Conservation (phyloP, 2,113 vertebrate species). For the Thymallus thymallus region DNA sequence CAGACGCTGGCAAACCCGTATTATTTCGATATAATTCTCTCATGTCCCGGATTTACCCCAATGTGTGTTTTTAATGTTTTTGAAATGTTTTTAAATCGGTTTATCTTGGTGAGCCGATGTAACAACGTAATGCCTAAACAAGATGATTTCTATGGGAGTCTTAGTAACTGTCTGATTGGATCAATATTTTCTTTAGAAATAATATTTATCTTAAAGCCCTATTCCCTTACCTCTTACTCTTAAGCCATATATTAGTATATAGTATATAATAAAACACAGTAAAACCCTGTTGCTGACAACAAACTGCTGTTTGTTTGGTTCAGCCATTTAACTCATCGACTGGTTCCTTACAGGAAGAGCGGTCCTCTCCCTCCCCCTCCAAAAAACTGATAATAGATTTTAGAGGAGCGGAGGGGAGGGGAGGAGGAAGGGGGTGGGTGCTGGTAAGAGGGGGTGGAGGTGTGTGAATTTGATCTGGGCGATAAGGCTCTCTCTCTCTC, state of each 20-base stretch:
- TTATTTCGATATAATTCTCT: not conserved
- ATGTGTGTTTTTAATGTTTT: not conserved
- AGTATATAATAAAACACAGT: not conserved
- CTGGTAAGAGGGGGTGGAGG: not conserved
- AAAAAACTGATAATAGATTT: not conserved
- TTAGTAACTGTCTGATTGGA: not conserved
- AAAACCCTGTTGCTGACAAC: not conserved
- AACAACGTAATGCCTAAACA: not conserved
- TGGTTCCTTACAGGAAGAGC: too few species aligned
- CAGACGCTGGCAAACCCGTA: not conserved
- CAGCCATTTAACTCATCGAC: too few species aligned
- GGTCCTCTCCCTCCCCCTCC: not conserved
- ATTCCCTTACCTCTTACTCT: not conserved
- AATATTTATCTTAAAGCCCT: not conserved
- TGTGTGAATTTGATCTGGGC: slow-evolving; percentile 30
- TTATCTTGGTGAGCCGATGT: not conserved
- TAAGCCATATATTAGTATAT: too few species aligned
- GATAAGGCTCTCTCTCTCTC: slow-evolving; percentile 12
- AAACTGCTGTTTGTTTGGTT: too few species aligned
- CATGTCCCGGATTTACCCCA: not conserved
- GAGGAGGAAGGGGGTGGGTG: not conserved
- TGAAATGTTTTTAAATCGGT: not conserved
- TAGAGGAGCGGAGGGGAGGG: not conserved
- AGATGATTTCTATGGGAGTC: not conserved
- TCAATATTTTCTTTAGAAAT: not conserved